A percentile compares a stretch with the other conserved stretches of the same genome.
phyloP scores from a whole-genome alignment of 1,140 invertebrate species.

The Heterodera carotae region DNA sequence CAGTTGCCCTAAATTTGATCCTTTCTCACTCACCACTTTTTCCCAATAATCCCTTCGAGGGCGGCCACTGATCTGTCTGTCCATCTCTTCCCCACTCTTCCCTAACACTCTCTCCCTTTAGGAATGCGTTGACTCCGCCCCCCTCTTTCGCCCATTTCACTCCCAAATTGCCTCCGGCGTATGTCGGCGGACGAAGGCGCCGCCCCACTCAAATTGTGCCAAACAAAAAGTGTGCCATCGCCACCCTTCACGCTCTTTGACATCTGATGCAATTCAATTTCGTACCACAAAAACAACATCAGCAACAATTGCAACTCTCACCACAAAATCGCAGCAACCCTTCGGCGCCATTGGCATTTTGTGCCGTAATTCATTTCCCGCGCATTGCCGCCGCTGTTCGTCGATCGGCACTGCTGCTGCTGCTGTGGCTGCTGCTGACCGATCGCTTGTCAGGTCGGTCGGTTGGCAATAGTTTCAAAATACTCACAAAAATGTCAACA shows the following conservation, averaged over 20 bases:
- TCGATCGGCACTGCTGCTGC: neutral
- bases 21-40: neutral
- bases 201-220: too few relatives aligned
- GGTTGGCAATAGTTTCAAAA: too few relatives aligned
- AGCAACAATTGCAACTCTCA: neutral
- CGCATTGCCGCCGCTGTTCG: neutral
- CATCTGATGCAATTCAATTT: neutral
- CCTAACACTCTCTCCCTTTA: neutral
- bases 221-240: neutral
- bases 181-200: neutral
- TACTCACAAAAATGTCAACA: too few relatives aligned
- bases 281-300: too few relatives aligned
- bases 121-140: neutral
- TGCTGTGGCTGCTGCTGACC: neutral
- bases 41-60: constrained; percentile 1
- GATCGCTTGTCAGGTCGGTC: neutral
- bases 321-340: neutral
- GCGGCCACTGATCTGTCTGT: neutral
- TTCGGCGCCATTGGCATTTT: neutral
- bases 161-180: neutral
- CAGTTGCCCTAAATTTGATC: too few relatives aligned
- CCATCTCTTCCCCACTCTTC: neutral
- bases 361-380: neutral
- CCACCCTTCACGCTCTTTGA: too few relatives aligned
- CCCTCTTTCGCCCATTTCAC: neutral